Evolutionary conservation across 2,797 vertebrate genomes (phyloP), one percentile per base, ranked within the genome.

Genomic region (Poeciliopsis infans): DNA sequence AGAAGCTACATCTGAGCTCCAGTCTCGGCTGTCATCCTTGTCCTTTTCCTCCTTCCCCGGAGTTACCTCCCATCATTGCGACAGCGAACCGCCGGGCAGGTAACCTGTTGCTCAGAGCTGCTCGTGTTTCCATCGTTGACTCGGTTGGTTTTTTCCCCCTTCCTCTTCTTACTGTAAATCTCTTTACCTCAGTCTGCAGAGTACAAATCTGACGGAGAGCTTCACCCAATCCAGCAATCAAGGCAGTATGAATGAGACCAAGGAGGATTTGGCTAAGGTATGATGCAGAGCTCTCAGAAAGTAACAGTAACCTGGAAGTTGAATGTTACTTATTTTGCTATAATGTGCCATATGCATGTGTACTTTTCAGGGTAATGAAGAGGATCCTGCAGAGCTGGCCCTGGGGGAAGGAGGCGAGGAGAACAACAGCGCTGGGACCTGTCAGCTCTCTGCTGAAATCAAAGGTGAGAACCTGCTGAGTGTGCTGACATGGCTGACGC

Each of bases 391-490:
- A 74, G 94, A 91, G 86, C 86, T 79, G 11, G 80, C 88, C 84
- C 80, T 64, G 6, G 91, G 93, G 80, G 96, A 95, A 49, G 96
- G 96, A 85, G 93, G 95, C 11, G 93, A 96, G 77, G 97, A 97
- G 96, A 97, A 96, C 88, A 95, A 96, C 88, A 95, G 95, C 3
- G 93, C 96, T 86, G 96, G 96, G 83, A 96, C 93, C 79, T 96
- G 96, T 88, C 93, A 90, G 89, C 95, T 83, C 94, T 96, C 91
- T 81, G 66, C 82, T 69, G 95, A 96, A 83, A 94, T 87, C 71
- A 95, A 95, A 95, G 93, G 96, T 96, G 86, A 91, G 92, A 76
- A 73, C 49, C 84, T 76, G 75, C 82, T n/a, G 76, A 79, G 74
- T 76, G 7, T 77, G 78, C 72, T 68, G 55, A 80, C 74, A 75